Percentiles rank a stretch among this genome's conserved stretches.
Conservation (phyloP, 2,888 invertebrate genomes). For the Eupithecia exiguata region DNA sequence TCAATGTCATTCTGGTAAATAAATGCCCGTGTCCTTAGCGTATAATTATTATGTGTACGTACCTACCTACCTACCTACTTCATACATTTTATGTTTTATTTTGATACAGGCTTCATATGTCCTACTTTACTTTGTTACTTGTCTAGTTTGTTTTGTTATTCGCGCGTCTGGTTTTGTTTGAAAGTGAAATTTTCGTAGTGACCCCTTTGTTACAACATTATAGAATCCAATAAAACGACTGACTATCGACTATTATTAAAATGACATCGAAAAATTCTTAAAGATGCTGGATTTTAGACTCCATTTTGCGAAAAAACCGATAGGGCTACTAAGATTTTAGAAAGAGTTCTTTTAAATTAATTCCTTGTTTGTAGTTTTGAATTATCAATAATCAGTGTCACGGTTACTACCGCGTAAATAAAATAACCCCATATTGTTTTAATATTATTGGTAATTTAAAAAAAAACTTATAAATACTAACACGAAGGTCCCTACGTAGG, state of each 20-base stretch:
- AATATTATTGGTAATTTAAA: not conserved
- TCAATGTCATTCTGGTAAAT: slow-evolving; percentile 50
- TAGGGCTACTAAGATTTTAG: too few species aligned
- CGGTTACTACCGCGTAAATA: not conserved
- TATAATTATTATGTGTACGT: not conserved
- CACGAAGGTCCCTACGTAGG: not conserved
- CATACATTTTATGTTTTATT: not conserved
- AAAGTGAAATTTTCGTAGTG: too few species aligned
- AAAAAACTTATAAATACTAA: not conserved
- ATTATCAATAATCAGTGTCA: too few species aligned
- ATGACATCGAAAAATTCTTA: too few species aligned
- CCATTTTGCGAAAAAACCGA: too few species aligned
- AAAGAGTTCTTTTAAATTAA: too few species aligned
- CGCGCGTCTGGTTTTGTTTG: not conserved
- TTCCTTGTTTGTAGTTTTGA: too few species aligned
- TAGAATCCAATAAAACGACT: too few species aligned
- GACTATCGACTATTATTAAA: too few species aligned
- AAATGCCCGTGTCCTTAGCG: slow-evolving; percentile 42
- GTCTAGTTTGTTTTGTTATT: not conserved
- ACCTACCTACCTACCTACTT: not conserved
- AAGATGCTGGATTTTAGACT: too few species aligned
- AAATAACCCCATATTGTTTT: not conserved
- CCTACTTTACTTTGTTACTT: not conserved
- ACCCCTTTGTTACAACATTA: too few species aligned
- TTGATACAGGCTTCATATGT: not conserved